A percentile compares a stretch with the other conserved stretches of the same genome.
Evolutionary conservation across 1,140 invertebrate genomes (phyloP).

Genomic region (Ephestia elutella): DNA sequence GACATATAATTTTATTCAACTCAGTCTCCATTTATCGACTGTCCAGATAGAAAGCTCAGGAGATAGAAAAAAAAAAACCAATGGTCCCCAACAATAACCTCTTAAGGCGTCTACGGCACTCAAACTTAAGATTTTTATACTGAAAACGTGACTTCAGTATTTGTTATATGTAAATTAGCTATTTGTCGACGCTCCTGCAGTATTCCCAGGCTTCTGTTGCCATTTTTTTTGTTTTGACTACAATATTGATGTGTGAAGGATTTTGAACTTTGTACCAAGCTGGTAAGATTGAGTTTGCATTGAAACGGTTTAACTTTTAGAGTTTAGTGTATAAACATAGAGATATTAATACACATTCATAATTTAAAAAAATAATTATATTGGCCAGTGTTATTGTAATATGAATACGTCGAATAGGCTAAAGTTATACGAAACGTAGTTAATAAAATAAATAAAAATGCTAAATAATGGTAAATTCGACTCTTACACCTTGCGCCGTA

Average conservation of each 20-base stretch:
- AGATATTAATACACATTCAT: no score
- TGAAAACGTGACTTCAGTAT: conserved; percentile 13
- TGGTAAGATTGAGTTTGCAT: not conserved
- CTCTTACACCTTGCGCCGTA: no score
- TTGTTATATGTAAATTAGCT: conserved; percentile 65
- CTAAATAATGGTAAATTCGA: no score
- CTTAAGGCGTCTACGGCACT: not conserved
- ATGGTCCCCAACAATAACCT: not conserved
- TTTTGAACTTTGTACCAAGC: not conserved
- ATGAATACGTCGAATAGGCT: no score
- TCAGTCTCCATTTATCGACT: not conserved
- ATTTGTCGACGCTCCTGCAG: conserved; percentile 36
- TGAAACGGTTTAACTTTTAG: conserved; percentile 9
- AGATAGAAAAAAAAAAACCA: not conserved
- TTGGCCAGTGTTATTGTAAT: no score
- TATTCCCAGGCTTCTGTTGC: conserved; percentile 23
- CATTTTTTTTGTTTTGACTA: conserved; percentile 19
- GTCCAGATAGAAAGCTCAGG: not conserved
- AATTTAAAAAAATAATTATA: no score
- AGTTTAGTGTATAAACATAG: not conserved
- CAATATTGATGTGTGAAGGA: not conserved
- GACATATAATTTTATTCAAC: not conserved
- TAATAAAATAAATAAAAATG: no score
- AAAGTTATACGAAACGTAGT: no score
- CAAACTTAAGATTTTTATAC: conserved; percentile 11